Evolutionary conservation across 1,140 invertebrate genomes (phyloP), one percentile per base, ranked within the genome.

Genomic region (Drosophila kanapiae): DNA sequence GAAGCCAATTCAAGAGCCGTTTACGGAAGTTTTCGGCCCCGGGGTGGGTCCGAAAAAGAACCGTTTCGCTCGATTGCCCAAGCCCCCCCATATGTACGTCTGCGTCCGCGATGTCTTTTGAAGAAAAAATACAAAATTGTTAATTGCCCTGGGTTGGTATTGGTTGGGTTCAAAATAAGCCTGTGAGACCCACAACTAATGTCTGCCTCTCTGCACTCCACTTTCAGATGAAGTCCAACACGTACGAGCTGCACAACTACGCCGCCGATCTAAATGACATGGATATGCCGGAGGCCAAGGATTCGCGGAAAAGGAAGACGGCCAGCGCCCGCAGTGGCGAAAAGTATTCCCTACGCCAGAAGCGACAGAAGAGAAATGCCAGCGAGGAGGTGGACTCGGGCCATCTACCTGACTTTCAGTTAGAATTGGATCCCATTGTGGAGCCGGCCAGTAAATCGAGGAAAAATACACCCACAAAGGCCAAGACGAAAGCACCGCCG

Each of bases 401-500:
- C 31, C 53, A 13, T 18, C 56, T 33, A 23, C 35, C 33, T 0
- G 75, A 78, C 49, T 54, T 68, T 38, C 75, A 75, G n/a, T n/a
- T 74, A 8, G 61, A 72, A 8, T 13, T 69, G 58, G 77, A 67
- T 33, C 35, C 58, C 8, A 45, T 48, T 4, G 53, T 37, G 11
- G 56, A 68, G 31, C 5, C 37, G 10, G 48, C 37, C 27, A 58
- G 35, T n/a, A 74, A 75, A 59, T 16, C 58, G 4, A 42, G 61
- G 14, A 56, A 64, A 14, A 84, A 76, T 60, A 61, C 63, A 51
- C 11, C 82, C 48, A 76, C 67, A 27, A 87, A 77, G 40, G 67
- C 95, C n/a, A 97, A 96, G 91, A 94, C 94, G 53, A 95, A 96
- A 92, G 95, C 97, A 6, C 95, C 97, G 47, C 97, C 97, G 2